Conservation (phyloP, 2,113 vertebrate genomes). For the Calidris pugnax region DNA sequence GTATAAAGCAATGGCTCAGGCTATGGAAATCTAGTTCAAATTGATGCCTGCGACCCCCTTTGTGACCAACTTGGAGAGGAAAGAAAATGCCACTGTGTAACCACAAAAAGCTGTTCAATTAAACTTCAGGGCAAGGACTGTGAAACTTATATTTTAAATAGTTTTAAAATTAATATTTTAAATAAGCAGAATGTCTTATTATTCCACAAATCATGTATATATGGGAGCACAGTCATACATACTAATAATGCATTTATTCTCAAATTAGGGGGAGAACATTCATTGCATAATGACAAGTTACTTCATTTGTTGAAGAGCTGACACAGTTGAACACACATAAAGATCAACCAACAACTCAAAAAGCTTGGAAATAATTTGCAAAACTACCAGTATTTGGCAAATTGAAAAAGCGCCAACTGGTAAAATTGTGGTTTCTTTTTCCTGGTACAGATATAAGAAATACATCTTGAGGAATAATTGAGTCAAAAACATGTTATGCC, state of each 20-base stretch:
- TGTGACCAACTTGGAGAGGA: not conserved
- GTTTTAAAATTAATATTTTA: not conserved
- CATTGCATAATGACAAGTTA: not conserved
- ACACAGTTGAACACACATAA: not conserved
- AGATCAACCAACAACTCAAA: not conserved
- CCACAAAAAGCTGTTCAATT: not conserved
- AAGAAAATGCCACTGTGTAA: not conserved
- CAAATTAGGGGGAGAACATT: not conserved
- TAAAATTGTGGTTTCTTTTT: not conserved
- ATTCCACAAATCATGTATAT: not conserved
- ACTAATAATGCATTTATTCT: slow-evolving; percentile 10
- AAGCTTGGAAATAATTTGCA: not conserved
- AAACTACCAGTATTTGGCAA: not conserved
- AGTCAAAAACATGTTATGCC: not conserved
- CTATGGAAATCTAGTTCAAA: not conserved
- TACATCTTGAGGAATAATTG: not conserved
- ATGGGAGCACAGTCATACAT: not conserved
- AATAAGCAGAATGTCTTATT: not conserved
- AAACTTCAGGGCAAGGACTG: not conserved
- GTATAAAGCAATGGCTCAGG: not conserved
- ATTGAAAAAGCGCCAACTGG: not conserved
- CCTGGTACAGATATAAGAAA: not conserved
- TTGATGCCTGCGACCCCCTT: not conserved
- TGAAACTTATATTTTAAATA: not conserved
- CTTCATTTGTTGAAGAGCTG: not conserved